Evolutionary conservation across 2,113 vertebrate species (phyloP).

Genomic region (Syngnathus scovelli): DNA sequence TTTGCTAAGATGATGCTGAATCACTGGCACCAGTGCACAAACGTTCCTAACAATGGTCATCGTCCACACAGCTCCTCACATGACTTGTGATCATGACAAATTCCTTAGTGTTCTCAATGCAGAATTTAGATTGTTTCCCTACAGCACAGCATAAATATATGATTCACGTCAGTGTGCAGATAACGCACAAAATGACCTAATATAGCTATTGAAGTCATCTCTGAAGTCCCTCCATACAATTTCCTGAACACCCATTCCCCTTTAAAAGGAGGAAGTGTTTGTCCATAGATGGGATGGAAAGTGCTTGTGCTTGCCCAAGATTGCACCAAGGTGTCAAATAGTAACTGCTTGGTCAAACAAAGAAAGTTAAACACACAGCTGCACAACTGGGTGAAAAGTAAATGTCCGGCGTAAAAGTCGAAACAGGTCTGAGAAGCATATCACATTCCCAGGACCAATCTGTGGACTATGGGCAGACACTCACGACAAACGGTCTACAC

Average conservation of each 20-base stretch:
- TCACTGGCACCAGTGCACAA: conserved; percentile 27
- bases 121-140: not conserved
- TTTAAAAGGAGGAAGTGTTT: not conserved
- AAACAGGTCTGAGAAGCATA: not conserved
- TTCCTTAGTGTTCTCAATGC: conserved; percentile 2
- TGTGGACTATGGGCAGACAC: not conserved
- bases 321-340: conserved; percentile 49
- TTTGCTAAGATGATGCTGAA: conserved; percentile 28
- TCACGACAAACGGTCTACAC: not conserved
- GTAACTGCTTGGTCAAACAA: conserved; percentile 38
- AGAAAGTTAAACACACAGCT: conserved; percentile 19
- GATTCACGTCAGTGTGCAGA: not conserved
- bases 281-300: not conserved
- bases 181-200: not conserved
- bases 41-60: conserved; percentile 24
- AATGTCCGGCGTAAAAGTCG: not conserved
- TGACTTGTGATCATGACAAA: conserved; percentile 18
- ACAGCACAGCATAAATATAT: not conserved
- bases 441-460: not conserved
- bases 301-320: conserved; percentile 36
- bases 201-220: not conserved
- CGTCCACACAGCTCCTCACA: conserved; percentile 29
- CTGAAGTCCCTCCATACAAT: conserved; percentile 6
- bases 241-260: conserved; percentile 10
- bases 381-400: not conserved